Conservation (phyloP, 1,140 invertebrate genomes). For the Cheumatopsyche charites region DNA sequence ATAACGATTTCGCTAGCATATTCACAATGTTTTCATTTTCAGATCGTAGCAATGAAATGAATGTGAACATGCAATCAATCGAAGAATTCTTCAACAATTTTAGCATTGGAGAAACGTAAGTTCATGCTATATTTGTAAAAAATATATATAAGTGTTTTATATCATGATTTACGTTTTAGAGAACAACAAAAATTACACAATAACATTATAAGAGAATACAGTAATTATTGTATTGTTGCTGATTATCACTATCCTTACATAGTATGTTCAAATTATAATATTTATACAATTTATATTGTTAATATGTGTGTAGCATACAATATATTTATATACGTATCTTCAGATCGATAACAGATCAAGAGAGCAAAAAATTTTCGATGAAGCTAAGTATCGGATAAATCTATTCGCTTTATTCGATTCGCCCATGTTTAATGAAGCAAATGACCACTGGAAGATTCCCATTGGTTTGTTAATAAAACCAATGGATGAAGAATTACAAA, state of each 20-base stretch:
- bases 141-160: too few species aligned
- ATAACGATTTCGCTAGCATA: background rate
- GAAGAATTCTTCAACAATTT: background rate
- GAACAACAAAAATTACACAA: too few species aligned
- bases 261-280: conserved; percentile 48
- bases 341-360: background rate
- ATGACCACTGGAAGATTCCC: background rate
- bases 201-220: conserved; percentile 52
- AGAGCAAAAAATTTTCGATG: background rate
- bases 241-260: conserved; percentile 57
- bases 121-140: too few species aligned
- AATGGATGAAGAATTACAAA: background rate
- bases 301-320: background rate
- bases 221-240: too few species aligned
- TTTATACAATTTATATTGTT: background rate
- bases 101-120: background rate
- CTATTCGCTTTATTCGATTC: background rate
- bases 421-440: background rate
- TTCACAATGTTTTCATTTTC: background rate
- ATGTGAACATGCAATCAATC: background rate
- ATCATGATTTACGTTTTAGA: too few species aligned
- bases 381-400: background rate
- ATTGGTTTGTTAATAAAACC: background rate
- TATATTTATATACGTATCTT: background rate
- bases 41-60: background rate